These are phyloP conservation scores for Podocnemis expansa DNA, from an alignment of 2,113 vertebrate genomes.

Conservation along the genomic window DNA sequence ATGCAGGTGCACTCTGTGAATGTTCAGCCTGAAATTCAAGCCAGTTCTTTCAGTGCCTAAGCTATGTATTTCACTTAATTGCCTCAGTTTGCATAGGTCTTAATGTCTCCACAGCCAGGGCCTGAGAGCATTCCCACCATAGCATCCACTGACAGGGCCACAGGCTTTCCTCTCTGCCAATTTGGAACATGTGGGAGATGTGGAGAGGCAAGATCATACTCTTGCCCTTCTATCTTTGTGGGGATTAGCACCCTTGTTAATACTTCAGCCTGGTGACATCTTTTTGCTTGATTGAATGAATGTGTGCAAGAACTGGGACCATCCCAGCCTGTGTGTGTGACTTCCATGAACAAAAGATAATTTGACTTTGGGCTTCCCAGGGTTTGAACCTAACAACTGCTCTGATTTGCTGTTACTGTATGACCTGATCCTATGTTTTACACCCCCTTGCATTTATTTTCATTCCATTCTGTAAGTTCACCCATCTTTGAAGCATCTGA, in stretches of 20 bases:
- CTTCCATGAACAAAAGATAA: too few species aligned
- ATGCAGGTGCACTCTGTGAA: fast-evolving
- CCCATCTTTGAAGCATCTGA: too few species aligned
- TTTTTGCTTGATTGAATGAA: neutral
- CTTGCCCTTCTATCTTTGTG: neutral
- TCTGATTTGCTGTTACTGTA: too few species aligned
- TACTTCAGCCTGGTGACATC: neutral
- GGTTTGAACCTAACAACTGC: too few species aligned
- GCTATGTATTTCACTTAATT: neutral
- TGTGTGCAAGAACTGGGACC: neutral
- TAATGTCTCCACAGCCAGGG: neutral
- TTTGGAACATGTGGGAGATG: neutral
- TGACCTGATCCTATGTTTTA: too few species aligned
- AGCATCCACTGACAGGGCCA: neutral
- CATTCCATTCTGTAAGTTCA: too few species aligned
- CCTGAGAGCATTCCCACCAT: neutral
- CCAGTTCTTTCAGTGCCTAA: neutral
- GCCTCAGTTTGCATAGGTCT: neutral
- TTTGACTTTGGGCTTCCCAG: too few species aligned
- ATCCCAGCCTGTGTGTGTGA: neutral
- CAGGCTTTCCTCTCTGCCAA: neutral
- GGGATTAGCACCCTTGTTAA: neutral
- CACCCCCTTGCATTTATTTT: too few species aligned
- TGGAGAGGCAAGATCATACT: neutral
- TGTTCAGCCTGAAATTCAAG: neutral